Evolutionary conservation across 2,888 invertebrate genomes (phyloP), one percentile per base, ranked within the genome.

Genomic region (Brenthis hecate): DNA sequence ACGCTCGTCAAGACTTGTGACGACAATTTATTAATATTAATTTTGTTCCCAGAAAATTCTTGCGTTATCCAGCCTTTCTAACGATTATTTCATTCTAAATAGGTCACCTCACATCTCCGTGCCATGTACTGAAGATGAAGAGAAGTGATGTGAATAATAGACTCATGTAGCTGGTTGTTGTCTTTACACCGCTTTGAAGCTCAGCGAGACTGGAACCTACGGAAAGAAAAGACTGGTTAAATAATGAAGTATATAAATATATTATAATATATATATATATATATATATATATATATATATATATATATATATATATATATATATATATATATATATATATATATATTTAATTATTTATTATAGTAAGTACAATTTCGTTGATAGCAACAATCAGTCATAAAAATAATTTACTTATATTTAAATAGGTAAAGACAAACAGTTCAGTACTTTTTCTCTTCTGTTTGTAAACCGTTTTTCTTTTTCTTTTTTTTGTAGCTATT

Each of bases 151-250:
- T 79, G 47, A 90, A 73, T 2, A 91, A 78, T 0, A 91, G 78
- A 71, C 85, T 84, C 50, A 85, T 75, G 78, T 88, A 91, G 77
- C 88, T 86, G 1, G 87, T 88, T 3, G 87, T 88, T 0, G 87
- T 87, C 72, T 91, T 90, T 23, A 90, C 91, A 23, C 91, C 91
- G 70, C 92, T 92, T 72, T 92, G 92, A 13, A 92, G 82, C 74
- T 92, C 92, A 1, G 91, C 92, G 62, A 91, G 78, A 65, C 92
- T 92, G 43, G 92, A 92, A 71, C 92, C 92, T 92, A 84, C 65
- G 70, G 64, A 63, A 56, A 67, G 69, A 55, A 43, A 1, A 50
- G 23, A 53, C 1, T 53, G 19, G 13, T n/a, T 62, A 32, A 53
- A 53, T 36, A 5, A 32, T 54, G 6, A 11, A 56, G n/a, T n/a